These are phyloP conservation scores for Agapetus fuscipes DNA, from an alignment of 2,888 invertebrate genomes.

Conservation along the genomic window DNA sequence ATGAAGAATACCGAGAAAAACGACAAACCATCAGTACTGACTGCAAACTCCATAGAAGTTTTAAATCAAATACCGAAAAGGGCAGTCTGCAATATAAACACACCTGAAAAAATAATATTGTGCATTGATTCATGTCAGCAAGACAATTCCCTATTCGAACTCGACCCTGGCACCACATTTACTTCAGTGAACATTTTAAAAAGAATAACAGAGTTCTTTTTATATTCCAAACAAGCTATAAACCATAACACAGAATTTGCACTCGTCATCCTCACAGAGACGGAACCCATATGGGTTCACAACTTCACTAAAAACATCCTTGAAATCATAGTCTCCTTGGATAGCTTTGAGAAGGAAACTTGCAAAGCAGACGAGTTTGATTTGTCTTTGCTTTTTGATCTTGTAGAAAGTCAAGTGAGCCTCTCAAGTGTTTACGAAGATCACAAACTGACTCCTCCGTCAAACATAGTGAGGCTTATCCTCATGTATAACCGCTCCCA, in stretches of 20 bases:
- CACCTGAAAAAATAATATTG: conserved; percentile 53
- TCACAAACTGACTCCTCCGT: conserved; percentile 41
- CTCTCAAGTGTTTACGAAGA: conserved; percentile 36
- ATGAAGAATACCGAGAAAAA: conserved; percentile 6
- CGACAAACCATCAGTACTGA: conserved; percentile 3
- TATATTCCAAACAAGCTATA: conserved; percentile 51
- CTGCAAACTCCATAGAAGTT: conserved; percentile 10
- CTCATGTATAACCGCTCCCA: conserved; percentile 60
- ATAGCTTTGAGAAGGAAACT: conserved; percentile 43
- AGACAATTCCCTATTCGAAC: conserved; percentile 40
- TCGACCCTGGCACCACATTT: conserved; percentile 46
- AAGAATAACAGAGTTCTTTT: conserved; percentile 50
- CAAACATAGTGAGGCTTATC: conserved; percentile 51
- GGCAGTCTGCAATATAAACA: conserved; percentile 42
- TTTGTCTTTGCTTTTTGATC: conserved; percentile 45
- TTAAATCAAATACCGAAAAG: conserved; percentile 29
- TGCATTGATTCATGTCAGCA: conserved; percentile 54
- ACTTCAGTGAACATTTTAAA: conserved; percentile 53
- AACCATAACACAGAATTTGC: conserved; percentile 55
- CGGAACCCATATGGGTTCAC: conserved; percentile 43
- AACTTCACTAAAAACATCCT: conserved; percentile 51
- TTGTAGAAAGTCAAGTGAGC: conserved; percentile 41
- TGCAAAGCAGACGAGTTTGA: conserved; percentile 44
- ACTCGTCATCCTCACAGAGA: conserved; percentile 45
- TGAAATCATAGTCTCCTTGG: conserved; percentile 46